Base-by-base conservation (phyloP, 2,113 vertebrate species). In the Ammospiza caudacuta region DNA sequence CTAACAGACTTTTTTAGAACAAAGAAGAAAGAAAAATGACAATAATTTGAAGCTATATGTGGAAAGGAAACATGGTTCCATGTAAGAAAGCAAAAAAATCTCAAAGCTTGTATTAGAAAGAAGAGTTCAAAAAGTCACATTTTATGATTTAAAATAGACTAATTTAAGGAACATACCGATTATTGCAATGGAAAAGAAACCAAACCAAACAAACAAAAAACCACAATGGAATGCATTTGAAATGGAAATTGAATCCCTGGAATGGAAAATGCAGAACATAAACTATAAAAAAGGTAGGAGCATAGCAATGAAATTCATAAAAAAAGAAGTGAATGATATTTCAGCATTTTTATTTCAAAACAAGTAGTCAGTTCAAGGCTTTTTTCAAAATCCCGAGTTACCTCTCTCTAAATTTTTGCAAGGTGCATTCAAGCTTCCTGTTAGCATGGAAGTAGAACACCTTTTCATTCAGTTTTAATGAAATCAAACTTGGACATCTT, bases 181-280 rank as follows among this genome's bases (percentile, higher is more conserved):
- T 58, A 35, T n/a, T 62, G 14, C 5, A 79, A n/a, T 16, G 1
- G 12, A 66, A 62, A 74, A 43, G 27, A 46, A 25, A 47, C 18
- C 15, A 54, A 61, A 54, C 4, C 9, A 59, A 68, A 0, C 11
- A 59, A 68, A 0, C 0, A 25, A 59, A 3, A 18, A 18, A 11
- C 1, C 3, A 3, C 8, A n/a, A n/a, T 54, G 2, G 27, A 55
- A 33, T 55, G 8, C 54, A 33, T 33, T 55, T 55, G 54, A 8
- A 33, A 55, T 33, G 54, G 29, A 55, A 55, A 55, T 55, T 20
- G 22, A 67, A 31, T 51, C 28, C 6, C 1, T 64, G 21, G 22
- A 72, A 75, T 23, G 23, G 8, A 62, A 8, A 78, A 78, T 57
- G 63, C 24, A 66, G n/a, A 90, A 66, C 5, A 67, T n/a, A 85